Percentiles rank a stretch among this genome's conserved stretches.
Conservation (phyloP, 2,113 vertebrate species). For the Speoplatyrhinus poulsoni region DNA sequence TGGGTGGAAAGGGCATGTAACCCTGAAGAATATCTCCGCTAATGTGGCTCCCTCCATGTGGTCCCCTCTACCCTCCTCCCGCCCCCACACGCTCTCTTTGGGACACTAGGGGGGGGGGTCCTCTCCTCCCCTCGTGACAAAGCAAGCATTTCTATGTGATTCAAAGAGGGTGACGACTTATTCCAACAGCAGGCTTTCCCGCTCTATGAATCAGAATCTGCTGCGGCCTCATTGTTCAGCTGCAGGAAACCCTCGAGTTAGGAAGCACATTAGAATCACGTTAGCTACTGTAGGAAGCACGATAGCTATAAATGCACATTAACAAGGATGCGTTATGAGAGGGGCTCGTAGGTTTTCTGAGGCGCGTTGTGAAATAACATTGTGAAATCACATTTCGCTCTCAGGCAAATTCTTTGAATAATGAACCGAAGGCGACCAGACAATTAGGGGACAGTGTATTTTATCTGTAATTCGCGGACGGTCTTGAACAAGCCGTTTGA, state of each 20-base stretch:
- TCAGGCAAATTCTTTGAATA: too few species aligned
- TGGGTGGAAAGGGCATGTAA: slow-evolving; percentile 79
- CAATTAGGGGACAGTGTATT: too few species aligned
- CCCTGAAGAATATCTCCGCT: slow-evolving; percentile 85
- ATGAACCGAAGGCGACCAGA: too few species aligned
- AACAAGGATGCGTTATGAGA: too few species aligned
- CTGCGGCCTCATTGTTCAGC: slow-evolving; percentile 4
- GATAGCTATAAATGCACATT: slow-evolving; percentile 5
- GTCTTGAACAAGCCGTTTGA: slow-evolving; percentile 1
- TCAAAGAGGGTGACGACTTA: slow-evolving; percentile 65
- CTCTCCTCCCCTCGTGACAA: slow-evolving; percentile 62
- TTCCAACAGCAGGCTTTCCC: slow-evolving; percentile 63
- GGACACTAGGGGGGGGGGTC: slow-evolving; percentile 50
- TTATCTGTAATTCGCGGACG: too few species aligned
- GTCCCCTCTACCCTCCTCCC: slow-evolving; percentile 23
- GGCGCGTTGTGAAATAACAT: too few species aligned
- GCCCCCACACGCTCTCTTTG: slow-evolving; percentile 52
- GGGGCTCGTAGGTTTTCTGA: too few species aligned
- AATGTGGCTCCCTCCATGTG: slow-evolving; percentile 69
- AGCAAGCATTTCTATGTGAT: slow-evolving; percentile 52
- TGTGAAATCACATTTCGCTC: too few species aligned
- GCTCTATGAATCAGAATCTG: slow-evolving; percentile 39
- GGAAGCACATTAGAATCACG: background rate
- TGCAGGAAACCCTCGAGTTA: slow-evolving; percentile 24
- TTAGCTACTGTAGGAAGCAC: slow-evolving; percentile 19